Base-by-base conservation (phyloP, 2,888 invertebrate genomes). In the Drosophila phalerata region DNA sequence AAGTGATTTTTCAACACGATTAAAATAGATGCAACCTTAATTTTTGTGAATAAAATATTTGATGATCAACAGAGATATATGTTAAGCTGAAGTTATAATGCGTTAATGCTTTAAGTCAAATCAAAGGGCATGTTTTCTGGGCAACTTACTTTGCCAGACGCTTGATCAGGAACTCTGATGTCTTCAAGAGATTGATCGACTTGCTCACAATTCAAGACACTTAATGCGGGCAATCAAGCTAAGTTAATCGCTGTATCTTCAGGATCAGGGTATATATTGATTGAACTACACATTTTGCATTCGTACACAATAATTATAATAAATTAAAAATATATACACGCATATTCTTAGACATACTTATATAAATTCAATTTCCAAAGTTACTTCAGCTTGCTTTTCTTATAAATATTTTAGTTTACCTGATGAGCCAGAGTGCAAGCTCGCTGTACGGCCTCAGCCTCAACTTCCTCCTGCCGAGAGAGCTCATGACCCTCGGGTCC, bases 391-490 rank as follows among this genome's bases (percentile, higher is more conserved):
- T 11, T 6, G 9, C 9, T 34, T 2, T 9, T 28, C 28, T 28
- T 34, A n/a, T n/a, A 51, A 5, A 25, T 1, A 30, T 32, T 9
- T 4, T 3, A 25, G 22, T 42, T 51, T 1, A 98, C 98, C 96
- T 98, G 98, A 93, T 97, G 97, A 37, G 99, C 97, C 86, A 98
- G 95, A 79, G 97, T 96, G 91, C 98, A 98, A 30, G 99, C 99
- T 81, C 99, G 94, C 92, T 97, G 96, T 13, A 98, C 98, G 38
- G 99, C 99, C 93, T 99, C 99, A 0, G 96, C 97, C 92, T 99
- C 98, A n/a, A 98, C 97, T 93, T 98, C 98, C 93, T 99, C 99
- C 58, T 98, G 97, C 3, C 99, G 94, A 3, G 98, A 98, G 89
- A 98, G 93, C 92, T 96, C 96, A 92, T 99, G 99, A 3, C 98